phyloP scores from a whole-genome alignment of 2,888 invertebrate species.

The Mythimna vitellina region DNA sequence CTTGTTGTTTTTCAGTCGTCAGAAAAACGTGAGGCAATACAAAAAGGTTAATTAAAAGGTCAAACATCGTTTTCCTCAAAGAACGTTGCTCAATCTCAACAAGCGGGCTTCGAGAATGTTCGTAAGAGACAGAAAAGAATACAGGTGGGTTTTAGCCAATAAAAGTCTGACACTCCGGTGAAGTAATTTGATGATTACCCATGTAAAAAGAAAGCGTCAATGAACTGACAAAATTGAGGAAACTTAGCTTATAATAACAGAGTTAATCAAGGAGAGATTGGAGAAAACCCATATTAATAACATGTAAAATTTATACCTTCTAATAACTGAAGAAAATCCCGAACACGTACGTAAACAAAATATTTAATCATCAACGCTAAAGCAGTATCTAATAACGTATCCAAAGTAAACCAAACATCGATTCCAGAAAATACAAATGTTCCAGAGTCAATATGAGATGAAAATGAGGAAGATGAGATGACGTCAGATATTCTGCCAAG shows the following conservation, averaged over 20 bases:
- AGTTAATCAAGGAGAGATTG: not conserved
- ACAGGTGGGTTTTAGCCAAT: no score
- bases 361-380: not conserved
- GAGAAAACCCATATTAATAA: not conserved
- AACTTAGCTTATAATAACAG: no score
- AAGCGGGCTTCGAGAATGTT: no score
- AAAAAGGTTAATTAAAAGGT: not conserved
- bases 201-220: no score
- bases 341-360: not conserved
- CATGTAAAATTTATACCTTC: not conserved
- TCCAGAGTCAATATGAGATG: slow-evolving; percentile 11
- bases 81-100: not conserved
- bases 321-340: slow-evolving; percentile 3
- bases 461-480: slow-evolving; percentile 7
- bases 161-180: no score
- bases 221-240: not conserved
- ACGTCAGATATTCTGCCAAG: slow-evolving; percentile 24
- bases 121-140: no score
- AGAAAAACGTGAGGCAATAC: not conserved
- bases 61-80: not conserved
- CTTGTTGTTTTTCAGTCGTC: not conserved
- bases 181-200: no score
- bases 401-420: not conserved
- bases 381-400: not conserved
- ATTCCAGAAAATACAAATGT: slow-evolving; percentile 8